Evolutionary conservation across 2,888 invertebrate genomes (phyloP).

Genomic region (Heliconius aoede): DNA sequence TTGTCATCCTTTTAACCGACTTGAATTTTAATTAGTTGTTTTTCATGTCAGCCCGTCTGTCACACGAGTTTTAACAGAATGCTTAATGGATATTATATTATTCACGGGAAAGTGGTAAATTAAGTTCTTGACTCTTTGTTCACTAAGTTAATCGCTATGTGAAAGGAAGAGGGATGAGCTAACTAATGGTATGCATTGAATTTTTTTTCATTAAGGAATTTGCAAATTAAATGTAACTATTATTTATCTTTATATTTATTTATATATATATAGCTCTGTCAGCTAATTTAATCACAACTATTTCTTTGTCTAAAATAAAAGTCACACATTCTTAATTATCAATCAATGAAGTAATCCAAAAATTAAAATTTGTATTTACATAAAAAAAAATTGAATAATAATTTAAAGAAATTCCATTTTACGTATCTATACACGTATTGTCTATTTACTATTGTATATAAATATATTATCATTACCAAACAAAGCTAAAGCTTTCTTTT

Average conservation of each 20-base stretch:
- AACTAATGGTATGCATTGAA: neutral
- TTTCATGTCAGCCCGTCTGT: constrained; percentile 18
- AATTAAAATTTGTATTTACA: too few relatives aligned
- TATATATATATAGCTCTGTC: neutral
- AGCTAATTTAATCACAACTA: too few relatives aligned
- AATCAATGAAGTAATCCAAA: too few relatives aligned
- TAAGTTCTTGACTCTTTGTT: constrained; percentile 26
- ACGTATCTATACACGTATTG: too few relatives aligned
- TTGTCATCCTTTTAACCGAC: constrained; percentile 27
- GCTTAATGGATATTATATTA: constrained; percentile 9
- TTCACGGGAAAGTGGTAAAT: constrained; percentile 20
- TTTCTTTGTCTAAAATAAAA: too few relatives aligned
- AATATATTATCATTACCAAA: too few relatives aligned
- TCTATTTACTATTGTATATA: too few relatives aligned
- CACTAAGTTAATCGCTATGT: constrained; percentile 7
- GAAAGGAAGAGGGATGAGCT: neutral
- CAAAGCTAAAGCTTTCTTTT: neutral
- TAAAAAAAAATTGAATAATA: too few relatives aligned
- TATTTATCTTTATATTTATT: neutral
- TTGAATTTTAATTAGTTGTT: constrained; percentile 35
- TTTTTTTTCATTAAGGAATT: neutral
- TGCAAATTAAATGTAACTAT: neutral
- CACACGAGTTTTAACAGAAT: constrained; percentile 13
- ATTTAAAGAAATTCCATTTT: too few relatives aligned
- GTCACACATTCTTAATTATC: too few relatives aligned